Conservation (phyloP, 2,113 vertebrate genomes). For the Phylloscopus trochilus region DNA sequence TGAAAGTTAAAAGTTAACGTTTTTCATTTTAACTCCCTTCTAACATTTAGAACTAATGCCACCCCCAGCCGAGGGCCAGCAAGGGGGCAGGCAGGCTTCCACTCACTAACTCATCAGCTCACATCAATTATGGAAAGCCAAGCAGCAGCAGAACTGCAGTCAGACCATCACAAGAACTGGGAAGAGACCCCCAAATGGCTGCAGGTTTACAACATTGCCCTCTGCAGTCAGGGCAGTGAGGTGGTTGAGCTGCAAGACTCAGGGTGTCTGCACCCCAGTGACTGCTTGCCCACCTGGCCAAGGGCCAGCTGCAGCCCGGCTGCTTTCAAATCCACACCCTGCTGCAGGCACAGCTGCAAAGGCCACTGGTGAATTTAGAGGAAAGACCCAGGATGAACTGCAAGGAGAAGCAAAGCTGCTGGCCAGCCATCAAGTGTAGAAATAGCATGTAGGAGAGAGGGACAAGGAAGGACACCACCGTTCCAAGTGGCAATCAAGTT, state of each 20-base stretch:
- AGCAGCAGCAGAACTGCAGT: background rate
- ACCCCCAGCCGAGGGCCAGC: background rate
- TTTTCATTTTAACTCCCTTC: background rate
- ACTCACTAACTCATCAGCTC: fast-evolving
- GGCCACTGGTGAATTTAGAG: background rate
- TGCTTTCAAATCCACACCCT: background rate
- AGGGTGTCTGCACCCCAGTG: background rate
- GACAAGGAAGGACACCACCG: background rate
- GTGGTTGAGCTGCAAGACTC: fast-evolving
- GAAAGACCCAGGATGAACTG: background rate
- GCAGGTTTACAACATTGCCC: background rate
- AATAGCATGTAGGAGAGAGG: background rate
- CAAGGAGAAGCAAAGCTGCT: background rate
- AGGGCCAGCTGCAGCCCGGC: background rate
- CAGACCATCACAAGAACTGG: background rate
- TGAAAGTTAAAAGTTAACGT: background rate
- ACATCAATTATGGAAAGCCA: background rate
- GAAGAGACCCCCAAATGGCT: fast-evolving
- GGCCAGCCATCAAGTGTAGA: background rate
- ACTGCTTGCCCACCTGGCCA: fast-evolving
- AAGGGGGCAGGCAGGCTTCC: background rate
- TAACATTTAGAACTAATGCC: background rate
- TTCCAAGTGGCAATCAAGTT: background rate
- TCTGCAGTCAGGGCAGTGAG: fast-evolving
- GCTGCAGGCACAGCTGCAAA: background rate